Evolutionary conservation across 2,113 vertebrate species (phyloP).

Genomic region (Paedocypris sp.): DNA sequence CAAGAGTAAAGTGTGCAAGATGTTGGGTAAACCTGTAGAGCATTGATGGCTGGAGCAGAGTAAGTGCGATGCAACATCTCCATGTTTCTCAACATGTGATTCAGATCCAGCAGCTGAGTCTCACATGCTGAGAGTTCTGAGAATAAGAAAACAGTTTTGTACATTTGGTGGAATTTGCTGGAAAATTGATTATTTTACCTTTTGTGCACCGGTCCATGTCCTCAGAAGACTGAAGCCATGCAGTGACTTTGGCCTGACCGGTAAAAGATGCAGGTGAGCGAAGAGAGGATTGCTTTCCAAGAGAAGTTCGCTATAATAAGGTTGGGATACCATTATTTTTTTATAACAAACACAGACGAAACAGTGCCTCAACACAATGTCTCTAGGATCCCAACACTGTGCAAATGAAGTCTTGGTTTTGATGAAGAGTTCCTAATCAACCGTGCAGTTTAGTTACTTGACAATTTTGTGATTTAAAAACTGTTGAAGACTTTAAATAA

Average conservation of each 20-base stretch:
- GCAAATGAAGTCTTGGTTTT: too few species aligned
- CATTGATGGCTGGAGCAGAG: conserved; percentile 88
- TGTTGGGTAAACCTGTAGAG: conserved; percentile 74
- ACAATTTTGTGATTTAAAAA: too few species aligned
- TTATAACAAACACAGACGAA: too few species aligned
- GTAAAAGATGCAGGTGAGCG: conserved; percentile 66
- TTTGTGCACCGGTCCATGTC: conserved; percentile 92
- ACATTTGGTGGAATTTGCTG: too few species aligned
- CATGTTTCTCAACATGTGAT: conserved; percentile 88
- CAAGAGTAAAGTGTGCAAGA: not conserved
- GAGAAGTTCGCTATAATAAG: conserved; percentile 63
- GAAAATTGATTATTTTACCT: too few species aligned
- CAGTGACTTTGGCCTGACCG: conserved; percentile 75
- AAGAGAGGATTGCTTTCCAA: conserved; percentile 72
- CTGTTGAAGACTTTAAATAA: too few species aligned
- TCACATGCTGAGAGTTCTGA: conserved; percentile 85
- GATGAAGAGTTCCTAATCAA: too few species aligned
- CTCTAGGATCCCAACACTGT: too few species aligned
- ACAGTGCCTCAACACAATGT: too few species aligned
- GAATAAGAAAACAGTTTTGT: not conserved
- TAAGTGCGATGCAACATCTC: conserved; percentile 92
- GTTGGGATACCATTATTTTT: too few species aligned
- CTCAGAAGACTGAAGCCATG: conserved; percentile 87
- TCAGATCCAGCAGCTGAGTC: conserved; percentile 79
- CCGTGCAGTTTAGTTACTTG: too few species aligned